Evolutionary conservation across 2,113 vertebrate genomes (phyloP), one percentile per base, ranked within the genome.

Genomic region (Nyctereutes procyonoides): DNA sequence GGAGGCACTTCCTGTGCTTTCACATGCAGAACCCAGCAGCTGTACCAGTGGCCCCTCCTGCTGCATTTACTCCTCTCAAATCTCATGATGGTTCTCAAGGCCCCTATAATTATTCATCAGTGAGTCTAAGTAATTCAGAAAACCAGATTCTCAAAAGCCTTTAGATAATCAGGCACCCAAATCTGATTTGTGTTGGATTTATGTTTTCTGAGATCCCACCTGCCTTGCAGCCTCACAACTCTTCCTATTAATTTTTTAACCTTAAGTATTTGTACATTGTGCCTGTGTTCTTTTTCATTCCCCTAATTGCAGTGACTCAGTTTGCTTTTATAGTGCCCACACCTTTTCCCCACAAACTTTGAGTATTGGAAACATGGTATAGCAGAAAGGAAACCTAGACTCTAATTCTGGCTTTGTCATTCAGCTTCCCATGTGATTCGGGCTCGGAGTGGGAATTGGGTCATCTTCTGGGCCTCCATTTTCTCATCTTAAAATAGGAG

Each of bases 281-380:
- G 83, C 92, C 53, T 96, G 80, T 96, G 67, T 92, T 97, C 92
- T 95, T 97, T 96, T 94, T 84, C 91, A 79, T 98, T 97, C 53
- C 65, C 60, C 88, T 97, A 93, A 97, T 90, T 96, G 55, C 87
- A 92, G 84, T 95, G 95, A 97, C 84, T 97, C 93, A 93, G 67
- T 96, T 93, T 98, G 93, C 97, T 97, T 97, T 96, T 95, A 96
- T 92, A 82, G 32, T 96, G 96, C 96, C 97, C 96, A 97, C 97
- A 97, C 97, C 96, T 93, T 96, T 97, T 74, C 67, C 84, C 53
- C 79, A 60, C 87, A 97, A 94, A 96, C 69, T 65, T 53, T 20
- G 55, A 96, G 62, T 32, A 87, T 8, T 88, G 8, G 82, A 96
- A 96, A 82, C 15, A 43, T 10, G 63, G n/a, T 62, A 30, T 5